phyloP scores from a whole-genome alignment of 92 coral and sea anemone genomes.

The Porites rus region DNA sequence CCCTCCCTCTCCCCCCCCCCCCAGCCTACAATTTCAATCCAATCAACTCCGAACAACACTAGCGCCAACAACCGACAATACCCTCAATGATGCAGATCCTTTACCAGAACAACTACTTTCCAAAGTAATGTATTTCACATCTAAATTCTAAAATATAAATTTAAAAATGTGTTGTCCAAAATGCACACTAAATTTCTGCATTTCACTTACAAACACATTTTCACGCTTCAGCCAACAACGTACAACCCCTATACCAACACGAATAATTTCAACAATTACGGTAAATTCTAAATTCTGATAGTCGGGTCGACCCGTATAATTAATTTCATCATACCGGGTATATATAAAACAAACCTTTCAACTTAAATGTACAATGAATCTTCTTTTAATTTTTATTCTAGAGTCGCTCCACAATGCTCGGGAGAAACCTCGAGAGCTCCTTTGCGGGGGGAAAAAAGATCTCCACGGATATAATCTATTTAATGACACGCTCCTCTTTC shows the following conservation, averaged over 20 bases:
- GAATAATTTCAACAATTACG: background rate
- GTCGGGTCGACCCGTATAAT: slow-evolving; percentile 5
- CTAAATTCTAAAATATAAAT: background rate
- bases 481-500: slow-evolving; percentile 4
- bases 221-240: slow-evolving; percentile 5
- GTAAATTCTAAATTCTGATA: background rate
- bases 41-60: too few relatives aligned
- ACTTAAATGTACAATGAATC: background rate
- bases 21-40: background rate
- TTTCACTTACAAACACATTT: background rate
- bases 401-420: slow-evolving; percentile 6
- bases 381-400: background rate
- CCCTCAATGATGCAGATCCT: background rate
- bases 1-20: background rate
- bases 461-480: background rate
- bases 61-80: slow-evolving; percentile 3
- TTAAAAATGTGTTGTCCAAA: slow-evolving; percentile 2
- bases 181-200: background rate
- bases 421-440: slow-evolving; percentile 6
- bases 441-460: slow-evolving; percentile 2
- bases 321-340: background rate
- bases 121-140: background rate
- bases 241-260: background rate
- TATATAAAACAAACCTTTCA: background rate
- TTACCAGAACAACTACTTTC: background rate